These are phyloP conservation scores for Agrypnus murinus DNA, from an alignment of 2,888 invertebrate species.

Conservation along the genomic window DNA sequence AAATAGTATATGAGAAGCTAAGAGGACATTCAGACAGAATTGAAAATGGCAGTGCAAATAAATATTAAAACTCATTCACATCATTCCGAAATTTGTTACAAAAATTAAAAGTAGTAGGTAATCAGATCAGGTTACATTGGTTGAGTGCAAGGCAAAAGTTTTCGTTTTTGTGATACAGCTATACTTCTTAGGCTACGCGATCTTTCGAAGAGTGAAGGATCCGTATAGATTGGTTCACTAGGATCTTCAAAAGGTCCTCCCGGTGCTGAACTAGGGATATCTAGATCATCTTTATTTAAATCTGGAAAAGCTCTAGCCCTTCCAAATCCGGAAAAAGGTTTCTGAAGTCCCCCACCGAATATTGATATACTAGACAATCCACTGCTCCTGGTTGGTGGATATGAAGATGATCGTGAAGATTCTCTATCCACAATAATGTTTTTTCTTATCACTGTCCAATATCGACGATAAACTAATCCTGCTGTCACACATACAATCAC, in stretches of 20 bases:
- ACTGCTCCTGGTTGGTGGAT: slow-evolving; percentile 69
- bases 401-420: slow-evolving; percentile 70
- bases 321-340: slow-evolving; percentile 77
- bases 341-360: slow-evolving; percentile 81
- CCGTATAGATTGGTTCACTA: slow-evolving; percentile 94
- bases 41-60: slow-evolving; percentile 38
- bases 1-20: not conserved
- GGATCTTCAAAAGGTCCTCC: slow-evolving; percentile 84
- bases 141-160: slow-evolving; percentile 52
- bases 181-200: slow-evolving; percentile 83
- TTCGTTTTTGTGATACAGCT: slow-evolving; percentile 72
- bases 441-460: slow-evolving; percentile 86
- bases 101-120: not conserved
- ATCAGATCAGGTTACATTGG: slow-evolving; percentile 38
- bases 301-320: slow-evolving; percentile 64
- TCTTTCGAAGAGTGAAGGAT: slow-evolving; percentile 92
- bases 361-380: slow-evolving; percentile 78
- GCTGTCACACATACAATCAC: slow-evolving; percentile 84
- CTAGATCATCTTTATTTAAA: slow-evolving; percentile 64
- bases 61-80: slow-evolving; percentile 36
- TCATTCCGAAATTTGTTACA: slow-evolving; percentile 9
- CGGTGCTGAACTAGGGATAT: slow-evolving; percentile 64
- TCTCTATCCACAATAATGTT: slow-evolving; percentile 75
- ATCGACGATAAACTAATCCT: slow-evolving; percentile 85
- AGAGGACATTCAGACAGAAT: not conserved